phyloP scores from a whole-genome alignment of 1,140 invertebrate genomes.

The Drosophila dunni region DNA sequence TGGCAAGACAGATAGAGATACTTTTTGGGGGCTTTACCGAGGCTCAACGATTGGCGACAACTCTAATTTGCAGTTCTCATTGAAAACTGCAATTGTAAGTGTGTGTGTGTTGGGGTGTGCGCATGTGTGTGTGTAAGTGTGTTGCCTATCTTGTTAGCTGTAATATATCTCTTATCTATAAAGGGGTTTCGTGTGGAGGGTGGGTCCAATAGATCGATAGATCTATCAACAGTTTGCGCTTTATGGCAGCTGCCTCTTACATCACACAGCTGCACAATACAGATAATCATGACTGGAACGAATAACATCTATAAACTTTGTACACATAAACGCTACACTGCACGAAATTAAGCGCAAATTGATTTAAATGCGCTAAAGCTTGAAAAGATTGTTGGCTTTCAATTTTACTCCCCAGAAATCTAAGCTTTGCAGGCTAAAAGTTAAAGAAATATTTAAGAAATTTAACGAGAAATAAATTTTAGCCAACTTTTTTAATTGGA shows the following conservation, averaged over 20 bases:
- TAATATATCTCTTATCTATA: constrained; percentile 60
- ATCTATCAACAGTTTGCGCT: constrained; percentile 56
- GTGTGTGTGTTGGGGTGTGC: constrained; percentile 8
- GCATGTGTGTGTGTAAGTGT: background rate
- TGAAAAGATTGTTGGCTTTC: too few species aligned
- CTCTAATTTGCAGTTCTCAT: constrained; percentile 15
- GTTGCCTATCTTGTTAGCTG: constrained; percentile 15
- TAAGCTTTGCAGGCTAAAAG: too few species aligned
- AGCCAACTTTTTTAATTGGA: too few species aligned
- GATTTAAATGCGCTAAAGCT: too few species aligned
- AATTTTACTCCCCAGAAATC: too few species aligned
- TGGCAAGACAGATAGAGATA: constrained; percentile 7
- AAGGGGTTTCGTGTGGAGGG: background rate
- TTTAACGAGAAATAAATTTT: too few species aligned
- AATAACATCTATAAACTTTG: background rate
- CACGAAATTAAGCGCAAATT: background rate
- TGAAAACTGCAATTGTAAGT: background rate
- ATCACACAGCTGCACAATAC: constrained; percentile 41
- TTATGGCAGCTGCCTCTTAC: constrained; percentile 68
- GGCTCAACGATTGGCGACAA: constrained; percentile 35
- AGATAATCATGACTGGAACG: constrained; percentile 53
- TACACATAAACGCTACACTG: background rate
- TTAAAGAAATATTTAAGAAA: too few species aligned
- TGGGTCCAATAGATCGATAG: constrained; percentile 66
- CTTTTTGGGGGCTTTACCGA: constrained; percentile 23